Base-by-base conservation (phyloP, 2,113 vertebrate genomes). In the Equus quagga region DNA sequence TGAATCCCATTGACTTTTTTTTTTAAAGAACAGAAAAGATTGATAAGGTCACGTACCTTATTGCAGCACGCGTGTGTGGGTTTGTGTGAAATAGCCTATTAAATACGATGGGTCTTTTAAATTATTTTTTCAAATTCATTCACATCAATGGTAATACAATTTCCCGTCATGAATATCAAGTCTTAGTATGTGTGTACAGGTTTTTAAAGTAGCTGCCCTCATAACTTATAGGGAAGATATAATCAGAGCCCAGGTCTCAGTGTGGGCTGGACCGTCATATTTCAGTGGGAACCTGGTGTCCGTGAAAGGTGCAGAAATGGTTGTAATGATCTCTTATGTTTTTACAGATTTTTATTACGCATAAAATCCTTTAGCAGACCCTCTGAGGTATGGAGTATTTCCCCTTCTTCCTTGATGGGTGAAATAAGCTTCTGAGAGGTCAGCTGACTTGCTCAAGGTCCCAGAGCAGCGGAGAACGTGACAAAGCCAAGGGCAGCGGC, bases 141-240 rank as follows among this genome's bases (percentile, higher is more conserved):
- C 72, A 91, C 36, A 89, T 46, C 44, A 56, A 49, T 36, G 49
- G 83, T 41, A 70, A n/a, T 83, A 51, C 54, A 67, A 12, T 94
- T 95, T 96, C 75, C 75, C 80, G 46, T 93, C 82, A 36, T 89
- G 95, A 95, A 92, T 96, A 93, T 91, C 82, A 87, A 90, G 28
- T 82, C 26, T 78, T 44, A 54, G 56, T 70, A 73, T 26, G 21
- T 85, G 46, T 24, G 58, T 58, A 72, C 75, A 33, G 80, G 51
- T 64, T 97, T 96, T 87, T 70, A 67, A 96, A 97, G 70, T 80
- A 62, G 79, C 79, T 79, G 67, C n/a, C 24, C 24, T 84, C 56
- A 6, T 67, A 21, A n/a, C 28, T 76, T 94, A 64, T 11, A 75
- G 62, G 41, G 56, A 93, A 88, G 76, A 44, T 28, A 19, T 2